These are phyloP conservation scores for Stenopsyche tienmushanensis DNA, from an alignment of 1,140 invertebrate genomes.

Conservation along the genomic window DNA sequence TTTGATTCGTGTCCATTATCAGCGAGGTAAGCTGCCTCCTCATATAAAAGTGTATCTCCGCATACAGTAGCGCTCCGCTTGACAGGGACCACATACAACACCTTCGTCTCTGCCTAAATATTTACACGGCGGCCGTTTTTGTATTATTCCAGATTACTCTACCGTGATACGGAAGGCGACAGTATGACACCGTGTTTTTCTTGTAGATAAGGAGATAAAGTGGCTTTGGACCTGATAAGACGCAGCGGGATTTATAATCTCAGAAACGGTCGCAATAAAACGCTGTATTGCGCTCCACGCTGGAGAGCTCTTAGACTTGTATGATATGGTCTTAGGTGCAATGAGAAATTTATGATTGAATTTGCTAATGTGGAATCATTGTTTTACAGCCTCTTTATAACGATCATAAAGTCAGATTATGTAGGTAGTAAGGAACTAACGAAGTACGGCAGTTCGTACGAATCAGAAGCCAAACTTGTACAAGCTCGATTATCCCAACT, in stretches of 20 bases:
- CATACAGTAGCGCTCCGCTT: background rate
- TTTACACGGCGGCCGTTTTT: background rate
- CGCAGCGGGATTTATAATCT: background rate
- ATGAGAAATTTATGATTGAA: too few species aligned
- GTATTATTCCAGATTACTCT: slow-evolving; percentile 1
- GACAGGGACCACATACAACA: background rate
- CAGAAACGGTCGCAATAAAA: background rate
- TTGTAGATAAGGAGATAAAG: background rate
- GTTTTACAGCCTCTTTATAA: too few species aligned
- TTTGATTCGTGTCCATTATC: background rate
- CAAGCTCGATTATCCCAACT: too few species aligned
- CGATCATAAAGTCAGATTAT: too few species aligned
- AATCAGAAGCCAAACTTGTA: too few species aligned
- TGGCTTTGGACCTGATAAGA: background rate
- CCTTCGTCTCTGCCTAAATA: background rate
- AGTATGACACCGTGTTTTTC: background rate
- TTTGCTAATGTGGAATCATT: too few species aligned
- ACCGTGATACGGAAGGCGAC: background rate
- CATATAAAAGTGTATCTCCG: background rate
- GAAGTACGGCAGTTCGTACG: too few species aligned
- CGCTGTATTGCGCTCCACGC: background rate
- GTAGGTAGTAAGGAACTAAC: too few species aligned
- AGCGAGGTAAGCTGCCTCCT: background rate
- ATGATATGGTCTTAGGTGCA: too few species aligned
- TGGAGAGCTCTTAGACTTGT: too few species aligned